A percentile compares a stretch with the other conserved stretches of the same genome.
phyloP scores from a whole-genome alignment of 1,140 invertebrate species.

The Cecropterus lyciades region DNA sequence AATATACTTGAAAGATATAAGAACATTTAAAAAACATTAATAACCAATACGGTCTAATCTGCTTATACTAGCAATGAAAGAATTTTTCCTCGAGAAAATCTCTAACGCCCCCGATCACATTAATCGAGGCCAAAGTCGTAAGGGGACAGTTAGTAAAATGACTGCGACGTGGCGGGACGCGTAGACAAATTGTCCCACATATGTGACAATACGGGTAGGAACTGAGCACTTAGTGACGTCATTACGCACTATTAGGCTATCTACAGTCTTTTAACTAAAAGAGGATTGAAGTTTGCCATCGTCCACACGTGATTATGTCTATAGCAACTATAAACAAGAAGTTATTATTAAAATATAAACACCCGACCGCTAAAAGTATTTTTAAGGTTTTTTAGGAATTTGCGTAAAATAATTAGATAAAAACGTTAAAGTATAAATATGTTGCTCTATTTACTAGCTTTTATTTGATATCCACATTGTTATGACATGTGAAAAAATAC shows the following conservation, averaged over 20 bases:
- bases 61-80: neutral
- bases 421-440: too few species aligned
- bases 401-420: too few species aligned
- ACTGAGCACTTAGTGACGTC: slow-evolving; percentile 4
- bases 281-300: too few species aligned
- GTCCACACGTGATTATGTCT: too few species aligned
- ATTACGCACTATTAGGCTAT: slow-evolving; percentile 1
- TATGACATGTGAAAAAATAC: too few species aligned
- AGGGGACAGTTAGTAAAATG: slow-evolving; percentile 9
- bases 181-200: slow-evolving; percentile 15
- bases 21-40: neutral
- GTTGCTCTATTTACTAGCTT: too few species aligned
- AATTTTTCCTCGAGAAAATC: neutral
- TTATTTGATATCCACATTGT: too few species aligned
- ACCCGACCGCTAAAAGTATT: too few species aligned
- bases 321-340: too few species aligned
- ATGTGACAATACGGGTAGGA: slow-evolving; percentile 15
- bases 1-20: too few species aligned
- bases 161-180: slow-evolving; percentile 4
- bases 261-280: neutral
- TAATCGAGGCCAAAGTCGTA: slow-evolving; percentile 5
- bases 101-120: slow-evolving; percentile 6
- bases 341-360: too few species aligned
- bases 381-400: too few species aligned
- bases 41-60: neutral